Percentiles rank a stretch among this genome's conserved stretches.
Conservation (phyloP, 2,113 vertebrate species). For the Neomonachus schauinslandi region DNA sequence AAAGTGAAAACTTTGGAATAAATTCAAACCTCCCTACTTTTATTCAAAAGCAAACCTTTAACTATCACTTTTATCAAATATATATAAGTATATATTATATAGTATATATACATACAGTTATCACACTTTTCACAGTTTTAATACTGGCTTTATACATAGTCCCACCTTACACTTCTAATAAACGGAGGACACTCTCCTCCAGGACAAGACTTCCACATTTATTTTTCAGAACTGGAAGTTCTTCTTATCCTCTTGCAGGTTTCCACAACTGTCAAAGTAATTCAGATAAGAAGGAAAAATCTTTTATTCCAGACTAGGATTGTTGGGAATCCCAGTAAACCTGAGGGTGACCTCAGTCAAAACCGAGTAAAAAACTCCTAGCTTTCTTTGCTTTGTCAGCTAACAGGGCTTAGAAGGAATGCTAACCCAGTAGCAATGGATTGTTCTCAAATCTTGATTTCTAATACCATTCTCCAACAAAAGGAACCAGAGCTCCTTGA, state of each 20-base stretch:
- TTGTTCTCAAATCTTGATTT: neutral
- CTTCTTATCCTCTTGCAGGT: neutral
- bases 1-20: neutral
- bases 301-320: neutral
- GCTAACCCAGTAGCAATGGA: neutral
- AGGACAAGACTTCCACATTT: neutral
- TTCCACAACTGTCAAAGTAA: neutral
- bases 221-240: neutral
- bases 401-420: neutral
- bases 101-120: neutral
- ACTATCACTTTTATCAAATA: neutral
- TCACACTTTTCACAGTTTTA: neutral
- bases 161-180: neutral
- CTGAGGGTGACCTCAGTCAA: neutral
- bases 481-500: neutral
- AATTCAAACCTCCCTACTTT: slow-evolving; percentile 7
- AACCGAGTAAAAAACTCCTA: neutral
- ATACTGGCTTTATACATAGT: neutral
- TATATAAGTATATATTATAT: neutral
- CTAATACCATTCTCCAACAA: neutral
- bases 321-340: neutral
- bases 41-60: neutral
- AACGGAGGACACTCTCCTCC: neutral
- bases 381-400: neutral
- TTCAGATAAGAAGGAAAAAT: neutral